Evolutionary conservation across 2,797 vertebrate genomes (phyloP), one percentile per base, ranked within the genome.

Genomic region (Halcyon chelicuti): DNA sequence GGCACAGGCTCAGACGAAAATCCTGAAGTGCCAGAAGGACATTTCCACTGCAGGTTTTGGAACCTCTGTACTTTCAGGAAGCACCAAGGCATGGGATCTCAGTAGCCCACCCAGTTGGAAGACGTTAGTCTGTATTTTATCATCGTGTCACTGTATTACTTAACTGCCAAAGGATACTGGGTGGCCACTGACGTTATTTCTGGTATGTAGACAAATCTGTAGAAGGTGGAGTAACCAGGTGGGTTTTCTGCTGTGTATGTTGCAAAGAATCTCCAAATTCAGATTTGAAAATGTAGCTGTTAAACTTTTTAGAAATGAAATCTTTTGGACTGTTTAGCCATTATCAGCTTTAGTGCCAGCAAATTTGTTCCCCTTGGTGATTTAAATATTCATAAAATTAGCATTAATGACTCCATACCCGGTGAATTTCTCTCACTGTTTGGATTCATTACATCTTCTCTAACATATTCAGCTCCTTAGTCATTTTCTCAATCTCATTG

Each of bases 381-480:
- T 96, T 96, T 96, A 93, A 94, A 91, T 91, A 96, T 85, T 97
- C 86, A 90, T 81, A 90, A 91, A 94, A 97, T 97, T 94, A 95
- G 87, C 96, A 78, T 94, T 95, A 97, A 96, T 94, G 93, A 85
- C 57, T 93, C 77, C 72, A 78, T 89, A 92, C 37, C 73, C 80
- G 63, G 63, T 96, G 91, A 93, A 88, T 96, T 96, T 95, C 95
- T 96, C 76, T 94, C 94, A 94, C 93, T 94, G 88, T 88, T 96
- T 93, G 87, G 72, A 96, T 95, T 96, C 92, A 93, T 96, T 96
- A 70, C 26, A 79, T 66, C 76, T 93, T 40, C 68, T 70, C 31
- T 62, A 92, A 49, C 58, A 76, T 79, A 90, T 80, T 94, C 86
- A 91, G 70, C 81, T 94, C 83, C 94, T 94, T 54, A 91, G 62